These are phyloP conservation scores for Acleris literana DNA, from an alignment of 2,888 invertebrate species.

Conservation along the genomic window DNA sequence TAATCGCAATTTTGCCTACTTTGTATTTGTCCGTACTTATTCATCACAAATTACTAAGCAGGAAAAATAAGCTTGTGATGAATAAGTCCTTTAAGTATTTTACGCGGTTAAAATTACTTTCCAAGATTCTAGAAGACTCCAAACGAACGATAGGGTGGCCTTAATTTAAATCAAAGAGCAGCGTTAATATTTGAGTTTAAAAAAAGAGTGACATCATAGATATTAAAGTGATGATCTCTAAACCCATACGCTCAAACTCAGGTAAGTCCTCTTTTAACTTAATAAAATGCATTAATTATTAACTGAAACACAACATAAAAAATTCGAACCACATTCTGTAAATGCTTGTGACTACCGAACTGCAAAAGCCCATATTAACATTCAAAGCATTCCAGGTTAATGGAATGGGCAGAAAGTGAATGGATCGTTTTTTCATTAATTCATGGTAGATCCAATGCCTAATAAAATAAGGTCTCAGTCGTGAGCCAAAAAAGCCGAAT, in stretches of 20 bases:
- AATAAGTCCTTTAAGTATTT: not conserved
- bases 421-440: constrained; percentile 47
- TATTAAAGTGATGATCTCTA: no score
- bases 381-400: constrained; percentile 27
- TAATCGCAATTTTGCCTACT: constrained; percentile 11
- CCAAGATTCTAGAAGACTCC: no score
- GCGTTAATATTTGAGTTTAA: no score
- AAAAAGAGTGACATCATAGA: no score
- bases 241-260: no score
- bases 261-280: no score
- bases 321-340: constrained; percentile 12
- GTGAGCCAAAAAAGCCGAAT: constrained; percentile 64
- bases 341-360: constrained; percentile 6
- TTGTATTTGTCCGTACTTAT: not conserved
- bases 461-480: constrained; percentile 62
- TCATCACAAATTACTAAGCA: constrained; percentile 1
- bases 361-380: constrained; percentile 16
- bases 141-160: no score
- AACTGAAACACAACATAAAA: not conserved
- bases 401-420: constrained; percentile 36
- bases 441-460: constrained; percentile 50
- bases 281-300: no score
- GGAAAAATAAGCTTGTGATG: not conserved
- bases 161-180: no score
- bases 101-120: not conserved